Conservation (phyloP, 1,140 invertebrate species). For the Euglossa dilemma region DNA sequence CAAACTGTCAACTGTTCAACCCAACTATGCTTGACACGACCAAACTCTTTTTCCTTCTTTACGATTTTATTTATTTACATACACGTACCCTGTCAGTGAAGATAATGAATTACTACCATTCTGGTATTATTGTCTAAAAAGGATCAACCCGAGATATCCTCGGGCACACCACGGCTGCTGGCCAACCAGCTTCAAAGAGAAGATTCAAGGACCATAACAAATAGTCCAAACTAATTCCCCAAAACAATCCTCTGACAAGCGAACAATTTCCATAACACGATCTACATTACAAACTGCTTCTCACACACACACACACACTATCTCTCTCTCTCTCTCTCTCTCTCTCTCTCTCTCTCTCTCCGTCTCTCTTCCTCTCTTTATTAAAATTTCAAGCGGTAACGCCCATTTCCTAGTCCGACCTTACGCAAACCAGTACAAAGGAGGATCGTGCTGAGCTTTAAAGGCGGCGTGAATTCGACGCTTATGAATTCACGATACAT, state of each 20-base stretch:
- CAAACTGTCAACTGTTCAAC: too few species aligned
- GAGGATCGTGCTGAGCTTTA: background rate
- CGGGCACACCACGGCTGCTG: too few species aligned
- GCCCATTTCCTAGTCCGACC: background rate
- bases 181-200: too few species aligned
- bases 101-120: too few species aligned
- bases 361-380: background rate
- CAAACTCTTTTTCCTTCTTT: too few species aligned
- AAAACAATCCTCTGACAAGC: background rate
- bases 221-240: background rate
- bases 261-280: background rate
- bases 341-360: background rate
- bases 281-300: background rate
- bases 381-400: background rate
- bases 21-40: too few species aligned
- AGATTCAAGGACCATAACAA: background rate
- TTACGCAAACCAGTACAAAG: background rate
- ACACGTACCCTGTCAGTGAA: too few species aligned
- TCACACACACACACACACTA: too few species aligned
- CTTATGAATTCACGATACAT: conserved; percentile 37
- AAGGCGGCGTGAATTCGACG: background rate
- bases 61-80: too few species aligned
- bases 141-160: too few species aligned
- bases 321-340: too few species aligned
- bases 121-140: too few species aligned